Base-by-base conservation (phyloP, 2,888 invertebrate species). In the Apomyelois bistriatella region DNA sequence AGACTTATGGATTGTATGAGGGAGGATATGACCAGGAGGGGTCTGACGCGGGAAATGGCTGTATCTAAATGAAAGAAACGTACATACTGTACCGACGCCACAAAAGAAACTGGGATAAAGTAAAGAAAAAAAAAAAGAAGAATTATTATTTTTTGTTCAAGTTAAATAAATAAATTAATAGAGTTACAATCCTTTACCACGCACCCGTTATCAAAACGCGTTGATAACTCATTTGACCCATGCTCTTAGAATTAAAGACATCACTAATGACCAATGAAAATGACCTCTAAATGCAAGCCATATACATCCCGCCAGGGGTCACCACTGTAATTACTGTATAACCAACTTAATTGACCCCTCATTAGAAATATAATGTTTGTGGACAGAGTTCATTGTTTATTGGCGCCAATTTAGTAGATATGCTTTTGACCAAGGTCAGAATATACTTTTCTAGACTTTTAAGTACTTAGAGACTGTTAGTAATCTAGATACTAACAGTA, bases 151-250 rank as follows among this genome's bases (percentile, higher is more conserved):
- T n/a, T n/a, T n/a, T n/a, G n/a, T 9, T 32, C 10, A 8, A 2
- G 2, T 32, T 9, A 32, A 7, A 4, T 32, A 32, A 9, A 32
- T 6, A 4, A 9, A 54, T 57, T 59, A 58, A n/a, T 10, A 0
- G 1, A 71, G 66, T 70, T 79, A 71, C 58, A 35, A 54, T 64
- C 52, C 51, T 78, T 58, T 35, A 10, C 52, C 7, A 16, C 6
- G 2, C n/a, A 7, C 0, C 12, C 22, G 28, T 80, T 83, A 81
- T 82, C 82, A 62, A 53, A 54, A 47, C n/a, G 74, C 74, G 79
- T 70, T 62, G 84, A 78, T 85, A 85, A 74, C 67, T 64, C 56
- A 70, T 41, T 82, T 78, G 82, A 74, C 69, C 81, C 74, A 32
- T 73, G 78, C 75, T 64, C 77, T 52, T 48, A 53, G 61, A 80